Conservation (phyloP, 2,888 invertebrate species). For the Drosophila nr. perissopoda region DNA sequence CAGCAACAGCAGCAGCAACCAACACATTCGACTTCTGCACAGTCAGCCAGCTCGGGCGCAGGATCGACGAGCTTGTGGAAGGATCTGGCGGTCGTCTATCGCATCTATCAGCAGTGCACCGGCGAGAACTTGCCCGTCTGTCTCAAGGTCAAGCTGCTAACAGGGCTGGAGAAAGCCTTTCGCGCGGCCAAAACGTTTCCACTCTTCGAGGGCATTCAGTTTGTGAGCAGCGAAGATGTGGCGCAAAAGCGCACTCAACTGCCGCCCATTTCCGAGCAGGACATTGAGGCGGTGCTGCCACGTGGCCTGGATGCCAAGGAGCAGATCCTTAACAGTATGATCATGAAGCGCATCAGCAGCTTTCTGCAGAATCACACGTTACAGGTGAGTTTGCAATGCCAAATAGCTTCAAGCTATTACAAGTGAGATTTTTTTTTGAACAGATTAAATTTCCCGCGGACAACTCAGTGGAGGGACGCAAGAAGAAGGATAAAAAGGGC, state of each 20-base stretch:
- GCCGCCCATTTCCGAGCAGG: conserved; percentile 86
- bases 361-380: conserved; percentile 92
- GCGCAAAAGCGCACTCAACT: conserved; percentile 44
- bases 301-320: conserved; percentile 90
- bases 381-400: conserved; percentile 86
- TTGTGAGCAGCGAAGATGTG: conserved; percentile 87
- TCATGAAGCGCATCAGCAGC: conserved; percentile 90
- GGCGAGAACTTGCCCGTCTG: conserved; percentile 89
- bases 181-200: conserved; percentile 88
- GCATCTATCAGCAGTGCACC: conserved; percentile 93
- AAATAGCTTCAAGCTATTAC: neutral
- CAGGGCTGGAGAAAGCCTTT: conserved; percentile 90
- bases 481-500: conserved; percentile 88
- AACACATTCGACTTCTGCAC: conserved; percentile 4
- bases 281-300: conserved; percentile 90
- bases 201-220: conserved; percentile 90
- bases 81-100: conserved; percentile 90
- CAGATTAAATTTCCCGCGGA: conserved; percentile 90
- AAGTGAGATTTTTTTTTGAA: neutral
- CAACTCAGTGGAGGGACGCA: conserved; percentile 86
- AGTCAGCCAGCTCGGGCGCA: conserved; percentile 27
- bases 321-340: conserved; percentile 90
- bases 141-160: conserved; percentile 91
- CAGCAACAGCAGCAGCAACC: conserved; percentile 31
- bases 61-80: conserved; percentile 77